These are phyloP conservation scores for Drosophila borealis DNA, from an alignment of 2,888 invertebrate genomes.

Conservation along the genomic window DNA sequence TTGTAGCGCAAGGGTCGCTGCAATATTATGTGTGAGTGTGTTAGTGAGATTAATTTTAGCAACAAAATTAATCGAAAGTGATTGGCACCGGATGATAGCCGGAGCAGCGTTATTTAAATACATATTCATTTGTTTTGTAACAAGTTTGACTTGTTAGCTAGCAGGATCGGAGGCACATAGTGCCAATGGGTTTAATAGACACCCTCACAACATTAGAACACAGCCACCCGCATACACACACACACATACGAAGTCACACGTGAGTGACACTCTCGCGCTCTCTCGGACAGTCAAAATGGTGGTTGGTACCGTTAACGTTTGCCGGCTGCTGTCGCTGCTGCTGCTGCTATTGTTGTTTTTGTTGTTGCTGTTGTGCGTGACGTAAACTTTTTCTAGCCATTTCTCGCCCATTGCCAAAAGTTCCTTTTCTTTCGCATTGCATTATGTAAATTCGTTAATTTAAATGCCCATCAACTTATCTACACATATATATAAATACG, in stretches of 20 bases:
- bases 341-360: slow-evolving; percentile 9
- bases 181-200: slow-evolving; percentile 35
- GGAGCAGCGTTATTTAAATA: slow-evolving; percentile 35
- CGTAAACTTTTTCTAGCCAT: slow-evolving; percentile 46
- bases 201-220: slow-evolving; percentile 43
- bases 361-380: slow-evolving; percentile 40
- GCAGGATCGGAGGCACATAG: slow-evolving; percentile 36
- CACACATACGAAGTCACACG: slow-evolving; percentile 19
- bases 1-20: slow-evolving; percentile 40
- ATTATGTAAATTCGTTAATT: slow-evolving; percentile 49
- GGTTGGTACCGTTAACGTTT: slow-evolving; percentile 69
- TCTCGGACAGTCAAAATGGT: slow-evolving; percentile 51
- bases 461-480: slow-evolving; percentile 38
- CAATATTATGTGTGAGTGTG: slow-evolving; percentile 17
- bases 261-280: slow-evolving; percentile 33
- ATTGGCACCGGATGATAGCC: slow-evolving; percentile 41
- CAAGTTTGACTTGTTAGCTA: slow-evolving; percentile 22
- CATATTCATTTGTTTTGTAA: slow-evolving; percentile 29
- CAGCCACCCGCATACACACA: slow-evolving; percentile 16
- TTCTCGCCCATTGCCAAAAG: slow-evolving; percentile 22
- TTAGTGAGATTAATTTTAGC: slow-evolving; percentile 65
- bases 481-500: slow-evolving; percentile 13
- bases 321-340: slow-evolving; percentile 58
- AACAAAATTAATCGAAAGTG: slow-evolving; percentile 68
- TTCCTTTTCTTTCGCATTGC: slow-evolving; percentile 6